Base-by-base conservation (phyloP, 2,797 vertebrate species). In the Trematomus bernacchii region DNA sequence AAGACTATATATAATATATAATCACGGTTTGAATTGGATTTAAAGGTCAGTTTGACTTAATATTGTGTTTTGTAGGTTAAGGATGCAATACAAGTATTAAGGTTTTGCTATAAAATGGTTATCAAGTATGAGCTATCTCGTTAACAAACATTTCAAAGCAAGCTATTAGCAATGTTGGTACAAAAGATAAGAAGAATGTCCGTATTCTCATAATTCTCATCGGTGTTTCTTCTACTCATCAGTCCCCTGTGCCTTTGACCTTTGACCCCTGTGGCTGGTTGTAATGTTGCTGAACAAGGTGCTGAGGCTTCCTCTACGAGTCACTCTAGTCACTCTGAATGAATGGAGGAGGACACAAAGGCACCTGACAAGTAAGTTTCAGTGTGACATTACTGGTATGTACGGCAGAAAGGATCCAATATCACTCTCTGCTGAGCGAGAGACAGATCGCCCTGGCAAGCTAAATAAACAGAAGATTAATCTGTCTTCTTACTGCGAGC, bases 331-430 rank as follows among this genome's bases (percentile, higher is more conserved):
- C 85, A 46, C 76, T 70, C 65, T 62, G 79, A 76, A 79, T 82
- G 91, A 91, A 87, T 88, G 91, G 94, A 94, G 93, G 57, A 65
- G 71, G 93, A 94, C 91, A 95, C 93, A 83, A 91, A 90, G 77
- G 76, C 67, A 80, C 71, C 71, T 85, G 83, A 92, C 87, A 85
- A 74, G 85, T 77, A 76, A 80, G 83, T 89, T 85, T 91, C 79
- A 77, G 75, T 79, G 83, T 88, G 91, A 92, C 87, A 84, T 88
- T 87, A 72, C 77, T 82, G 89, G 89, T 84, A 89, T 91, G 91
- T 80, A 57, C 62, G 21, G 77, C 64, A 69, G 51, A 73, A 63
- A 79, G 76, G 82, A 86, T 91, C 85, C 63, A 67, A 87, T 93
- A 77, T 90, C 90, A 55, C 73, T 62, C 76, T 73, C 66, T 76